phyloP scores from a whole-genome alignment of 2,113 vertebrate genomes.

The Arothron firmamentum region DNA sequence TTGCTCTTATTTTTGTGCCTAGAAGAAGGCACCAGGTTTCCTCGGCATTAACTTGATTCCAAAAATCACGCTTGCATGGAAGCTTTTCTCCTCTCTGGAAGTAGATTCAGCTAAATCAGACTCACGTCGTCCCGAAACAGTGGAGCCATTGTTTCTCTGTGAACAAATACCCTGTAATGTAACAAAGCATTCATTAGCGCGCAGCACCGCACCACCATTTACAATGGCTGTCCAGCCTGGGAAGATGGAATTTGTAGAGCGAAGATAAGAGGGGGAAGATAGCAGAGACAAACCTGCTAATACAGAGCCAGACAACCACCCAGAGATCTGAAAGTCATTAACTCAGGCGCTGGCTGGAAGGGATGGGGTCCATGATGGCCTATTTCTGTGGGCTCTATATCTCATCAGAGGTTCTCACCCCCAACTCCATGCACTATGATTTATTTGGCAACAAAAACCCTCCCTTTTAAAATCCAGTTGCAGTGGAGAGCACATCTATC shows the following conservation, averaged over 20 bases:
- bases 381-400: conserved; percentile 70
- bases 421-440: conserved; percentile 59
- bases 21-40: neutral
- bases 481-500: conserved; percentile 20
- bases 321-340: conserved; percentile 65
- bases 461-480: conserved; percentile 31
- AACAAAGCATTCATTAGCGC: conserved; percentile 34
- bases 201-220: conserved; percentile 11
- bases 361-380: conserved; percentile 63
- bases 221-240: conserved; percentile 22
- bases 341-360: conserved; percentile 47
- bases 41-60: neutral
- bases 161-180: conserved; percentile 22
- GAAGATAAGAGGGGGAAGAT: conserved; percentile 51
- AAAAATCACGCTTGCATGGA: no score
- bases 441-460: conserved; percentile 59
- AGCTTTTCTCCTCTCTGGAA: no score
- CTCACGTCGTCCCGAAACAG: conserved; percentile 2
- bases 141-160: conserved; percentile 16
- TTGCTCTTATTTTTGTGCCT: no score
- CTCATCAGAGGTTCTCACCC: conserved; percentile 63
- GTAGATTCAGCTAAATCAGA: conserved; percentile 6
- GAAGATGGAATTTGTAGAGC: conserved; percentile 38
- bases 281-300: conserved; percentile 56
- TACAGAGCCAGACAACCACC: conserved; percentile 51